phyloP scores from a whole-genome alignment of 2,797 vertebrate genomes.

The Trematomus bernacchii region DNA sequence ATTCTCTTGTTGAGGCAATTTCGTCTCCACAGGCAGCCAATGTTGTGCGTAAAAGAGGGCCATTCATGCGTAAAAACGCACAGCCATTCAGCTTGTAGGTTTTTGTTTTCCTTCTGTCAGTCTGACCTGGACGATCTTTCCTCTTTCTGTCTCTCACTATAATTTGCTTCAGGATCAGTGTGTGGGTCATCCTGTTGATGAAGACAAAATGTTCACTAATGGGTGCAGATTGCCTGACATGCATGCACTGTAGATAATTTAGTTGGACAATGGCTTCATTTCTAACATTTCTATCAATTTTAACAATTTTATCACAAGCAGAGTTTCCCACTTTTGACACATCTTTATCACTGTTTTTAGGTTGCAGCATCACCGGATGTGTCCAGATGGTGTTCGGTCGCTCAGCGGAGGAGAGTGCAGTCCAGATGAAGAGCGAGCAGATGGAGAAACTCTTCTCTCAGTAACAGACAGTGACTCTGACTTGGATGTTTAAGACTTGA shows the following conservation, averaged over 20 bases:
- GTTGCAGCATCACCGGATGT: slow-evolving; percentile 93
- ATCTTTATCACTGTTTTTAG: slow-evolving; percentile 71
- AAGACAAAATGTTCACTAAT: slow-evolving; percentile 33
- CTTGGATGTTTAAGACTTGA: slow-evolving; percentile 91
- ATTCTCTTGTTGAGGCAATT: neutral
- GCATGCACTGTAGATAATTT: neutral
- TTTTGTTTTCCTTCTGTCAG: slow-evolving; percentile 37
- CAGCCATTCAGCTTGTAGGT: slow-evolving; percentile 38
- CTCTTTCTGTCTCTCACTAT: slow-evolving; percentile 3
- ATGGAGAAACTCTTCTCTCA: slow-evolving; percentile 93
- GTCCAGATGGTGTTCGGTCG: slow-evolving; percentile 88
- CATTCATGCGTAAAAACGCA: slow-evolving; percentile 70
- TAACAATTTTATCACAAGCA: neutral
- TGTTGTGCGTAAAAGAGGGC: slow-evolving; percentile 54
- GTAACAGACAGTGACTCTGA: slow-evolving; percentile 98
- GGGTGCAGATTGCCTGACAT: slow-evolving; percentile 19
- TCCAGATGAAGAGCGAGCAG: slow-evolving; percentile 89
- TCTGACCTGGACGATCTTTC: slow-evolving; percentile 25
- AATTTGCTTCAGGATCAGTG: slow-evolving; percentile 62
- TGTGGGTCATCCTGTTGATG: slow-evolving; percentile 39
- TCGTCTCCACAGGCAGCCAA: slow-evolving; percentile 22
- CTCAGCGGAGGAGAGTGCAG: slow-evolving; percentile 91
- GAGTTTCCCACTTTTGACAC: neutral
- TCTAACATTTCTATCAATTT: no score
- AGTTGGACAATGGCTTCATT: no score